Evolutionary conservation across 2,113 vertebrate species (phyloP).

Genomic region (Alethe castanea): DNA sequence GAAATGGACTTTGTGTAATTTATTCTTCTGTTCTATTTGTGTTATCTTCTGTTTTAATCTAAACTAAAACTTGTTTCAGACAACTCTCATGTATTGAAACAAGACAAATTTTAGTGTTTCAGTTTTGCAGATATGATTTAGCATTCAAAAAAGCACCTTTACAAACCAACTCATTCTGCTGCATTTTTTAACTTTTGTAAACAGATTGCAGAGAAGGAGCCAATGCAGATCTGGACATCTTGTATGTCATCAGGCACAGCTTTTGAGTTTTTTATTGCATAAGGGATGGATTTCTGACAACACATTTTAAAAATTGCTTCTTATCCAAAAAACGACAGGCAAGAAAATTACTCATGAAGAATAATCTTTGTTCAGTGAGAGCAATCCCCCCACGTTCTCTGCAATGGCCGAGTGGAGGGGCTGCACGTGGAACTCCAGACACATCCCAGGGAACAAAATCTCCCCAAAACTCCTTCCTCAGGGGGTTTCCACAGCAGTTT

Average conservation of each 20-base stretch:
- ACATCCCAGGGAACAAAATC: neutral
- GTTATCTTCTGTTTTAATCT: neutral
- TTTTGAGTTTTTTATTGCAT: constrained; percentile 68
- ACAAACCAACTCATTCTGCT: constrained; percentile 57
- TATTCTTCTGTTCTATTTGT: neutral
- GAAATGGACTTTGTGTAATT: neutral
- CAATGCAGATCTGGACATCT: constrained; percentile 71
- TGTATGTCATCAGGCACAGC: constrained; percentile 65
- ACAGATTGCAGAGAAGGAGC: constrained; percentile 70
- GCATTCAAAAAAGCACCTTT: constrained; percentile 66
- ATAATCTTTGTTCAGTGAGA: constrained; percentile 49
- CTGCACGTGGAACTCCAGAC: neutral
- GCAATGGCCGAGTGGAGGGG: neutral
- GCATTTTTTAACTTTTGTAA: constrained; percentile 63
- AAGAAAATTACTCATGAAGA: constrained; percentile 54
- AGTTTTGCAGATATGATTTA: constrained; percentile 31
- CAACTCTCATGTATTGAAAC: neutral
- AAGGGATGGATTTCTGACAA: constrained; percentile 72
- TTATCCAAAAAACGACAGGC: constrained; percentile 64
- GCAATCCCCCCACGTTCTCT: neutral
- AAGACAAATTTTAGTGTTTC: neutral
- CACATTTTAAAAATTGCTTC: constrained; percentile 70
- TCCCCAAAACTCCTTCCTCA: neutral
- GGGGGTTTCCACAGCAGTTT: neutral
- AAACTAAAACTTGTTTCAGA: neutral